A percentile compares a stretch with the other conserved stretches of the same genome.
phyloP scores from a whole-genome alignment of 1,140 invertebrate genomes.

The Cyclina sinensis region DNA sequence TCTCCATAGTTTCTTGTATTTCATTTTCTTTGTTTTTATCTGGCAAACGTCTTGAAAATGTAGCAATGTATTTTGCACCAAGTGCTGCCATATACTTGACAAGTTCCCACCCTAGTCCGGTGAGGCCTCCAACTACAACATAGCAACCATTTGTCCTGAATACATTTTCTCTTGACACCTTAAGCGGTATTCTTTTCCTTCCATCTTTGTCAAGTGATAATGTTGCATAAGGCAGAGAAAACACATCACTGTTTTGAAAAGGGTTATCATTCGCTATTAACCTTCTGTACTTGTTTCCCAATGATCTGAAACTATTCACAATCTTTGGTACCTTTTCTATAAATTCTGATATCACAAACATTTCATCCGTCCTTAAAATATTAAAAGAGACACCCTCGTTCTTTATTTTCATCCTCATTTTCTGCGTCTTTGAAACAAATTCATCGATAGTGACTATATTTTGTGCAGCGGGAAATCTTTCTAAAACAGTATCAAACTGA shows the following conservation, averaged over 20 bases:
- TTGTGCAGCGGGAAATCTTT: background rate
- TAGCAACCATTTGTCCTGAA: constrained; percentile 70
- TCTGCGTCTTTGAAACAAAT: background rate
- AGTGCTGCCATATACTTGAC: constrained; percentile 70
- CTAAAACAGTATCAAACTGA: background rate
- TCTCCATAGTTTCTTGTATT: constrained; percentile 65
- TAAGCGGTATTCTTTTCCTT: background rate
- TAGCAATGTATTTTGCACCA: constrained; percentile 73
- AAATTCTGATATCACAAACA: background rate
- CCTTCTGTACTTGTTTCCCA: too few relatives aligned
- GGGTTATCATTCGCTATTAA: background rate
- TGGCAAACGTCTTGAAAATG: constrained; percentile 69
- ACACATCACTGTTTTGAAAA: background rate
- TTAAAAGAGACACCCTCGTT: background rate
- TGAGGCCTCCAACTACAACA: constrained; percentile 78
- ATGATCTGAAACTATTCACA: background rate
- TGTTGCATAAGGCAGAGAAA: background rate
- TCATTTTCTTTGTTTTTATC: constrained; percentile 51
- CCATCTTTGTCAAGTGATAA: background rate
- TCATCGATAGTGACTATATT: background rate
- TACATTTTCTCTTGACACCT: background rate
- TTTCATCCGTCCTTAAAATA: background rate
- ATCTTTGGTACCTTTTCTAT: background rate
- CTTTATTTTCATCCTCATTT: background rate
- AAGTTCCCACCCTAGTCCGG: constrained; percentile 79